phyloP scores from a whole-genome alignment of 2,113 vertebrate genomes.

The Redunca redunca region DNA sequence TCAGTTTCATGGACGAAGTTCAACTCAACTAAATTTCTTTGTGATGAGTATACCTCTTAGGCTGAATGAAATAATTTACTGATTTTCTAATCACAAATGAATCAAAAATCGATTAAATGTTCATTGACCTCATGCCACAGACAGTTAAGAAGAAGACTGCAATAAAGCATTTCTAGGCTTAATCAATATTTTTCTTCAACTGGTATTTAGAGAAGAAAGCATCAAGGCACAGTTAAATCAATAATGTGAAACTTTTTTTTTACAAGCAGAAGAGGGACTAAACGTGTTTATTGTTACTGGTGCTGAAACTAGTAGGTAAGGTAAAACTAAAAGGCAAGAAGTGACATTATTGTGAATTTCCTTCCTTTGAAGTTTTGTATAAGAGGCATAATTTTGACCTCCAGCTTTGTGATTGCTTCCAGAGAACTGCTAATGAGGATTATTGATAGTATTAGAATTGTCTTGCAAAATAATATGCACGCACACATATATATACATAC shows the following conservation, averaged over 20 bases:
- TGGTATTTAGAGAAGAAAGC: constrained; percentile 13
- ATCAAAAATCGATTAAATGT: constrained; percentile 55
- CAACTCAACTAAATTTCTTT: constrained; percentile 52
- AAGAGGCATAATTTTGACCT: background rate
- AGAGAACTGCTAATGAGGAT: background rate
- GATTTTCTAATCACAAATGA: constrained; percentile 53
- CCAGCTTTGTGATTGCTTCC: background rate
- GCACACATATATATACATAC: accelerated
- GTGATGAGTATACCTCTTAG: constrained; percentile 34
- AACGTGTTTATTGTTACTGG: background rate
- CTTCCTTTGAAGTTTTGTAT: background rate
- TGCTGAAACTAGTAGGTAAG: background rate
- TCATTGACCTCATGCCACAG: background rate
- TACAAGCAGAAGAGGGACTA: background rate
- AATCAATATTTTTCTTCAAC: constrained; percentile 44
- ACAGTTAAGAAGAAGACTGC: background rate
- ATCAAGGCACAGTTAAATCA: background rate
- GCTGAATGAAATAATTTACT: constrained; percentile 27
- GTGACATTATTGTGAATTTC: background rate
- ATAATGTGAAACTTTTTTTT: background rate
- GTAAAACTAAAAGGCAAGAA: background rate
- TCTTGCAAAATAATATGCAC: background rate
- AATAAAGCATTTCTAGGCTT: constrained; percentile 30
- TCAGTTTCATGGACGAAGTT: constrained; percentile 19
- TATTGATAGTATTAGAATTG: background rate